phyloP scores from a whole-genome alignment of 2,797 vertebrate genomes.

The Alectoris magna region DNA sequence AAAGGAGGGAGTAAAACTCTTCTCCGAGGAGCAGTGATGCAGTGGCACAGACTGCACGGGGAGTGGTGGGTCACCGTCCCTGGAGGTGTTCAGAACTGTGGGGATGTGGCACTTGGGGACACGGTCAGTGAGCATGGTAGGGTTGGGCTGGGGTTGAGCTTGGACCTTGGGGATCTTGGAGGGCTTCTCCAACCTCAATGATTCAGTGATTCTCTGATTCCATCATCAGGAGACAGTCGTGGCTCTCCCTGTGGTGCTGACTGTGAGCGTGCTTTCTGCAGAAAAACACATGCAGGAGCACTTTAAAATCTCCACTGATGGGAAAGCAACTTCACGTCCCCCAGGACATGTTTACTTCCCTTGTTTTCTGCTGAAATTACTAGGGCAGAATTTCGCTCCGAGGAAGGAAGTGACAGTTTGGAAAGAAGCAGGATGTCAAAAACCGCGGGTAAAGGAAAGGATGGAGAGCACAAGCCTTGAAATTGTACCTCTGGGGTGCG shows the following conservation, averaged over 20 bases:
- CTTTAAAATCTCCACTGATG: constrained; percentile 11
- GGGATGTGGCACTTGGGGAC: no score
- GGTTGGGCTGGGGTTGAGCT: no score
- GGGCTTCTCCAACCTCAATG: no score
- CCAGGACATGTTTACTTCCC: not conserved
- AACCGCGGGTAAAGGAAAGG: not conserved
- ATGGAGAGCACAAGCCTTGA: not conserved
- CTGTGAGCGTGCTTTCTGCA: not conserved
- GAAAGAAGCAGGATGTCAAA: constrained; percentile 32
- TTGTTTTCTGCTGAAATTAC: constrained; percentile 49
- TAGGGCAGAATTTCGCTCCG: constrained; percentile 45
- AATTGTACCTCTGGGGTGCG: not conserved
- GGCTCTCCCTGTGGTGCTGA: not conserved
- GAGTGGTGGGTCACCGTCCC: no score
- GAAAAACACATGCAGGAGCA: not conserved
- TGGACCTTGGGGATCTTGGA: no score
- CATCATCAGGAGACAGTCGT: accelerated
- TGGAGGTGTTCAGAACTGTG: no score
- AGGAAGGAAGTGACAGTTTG: constrained; percentile 34
- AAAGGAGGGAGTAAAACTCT: no score
- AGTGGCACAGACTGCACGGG: no score
- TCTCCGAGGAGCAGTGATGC: no score
- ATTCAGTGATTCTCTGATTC: no score
- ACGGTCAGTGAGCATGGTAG: no score
- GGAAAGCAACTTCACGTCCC: not conserved